Base-by-base conservation (phyloP, 2,888 invertebrate species). In the Trissolcus brochymenae region DNA sequence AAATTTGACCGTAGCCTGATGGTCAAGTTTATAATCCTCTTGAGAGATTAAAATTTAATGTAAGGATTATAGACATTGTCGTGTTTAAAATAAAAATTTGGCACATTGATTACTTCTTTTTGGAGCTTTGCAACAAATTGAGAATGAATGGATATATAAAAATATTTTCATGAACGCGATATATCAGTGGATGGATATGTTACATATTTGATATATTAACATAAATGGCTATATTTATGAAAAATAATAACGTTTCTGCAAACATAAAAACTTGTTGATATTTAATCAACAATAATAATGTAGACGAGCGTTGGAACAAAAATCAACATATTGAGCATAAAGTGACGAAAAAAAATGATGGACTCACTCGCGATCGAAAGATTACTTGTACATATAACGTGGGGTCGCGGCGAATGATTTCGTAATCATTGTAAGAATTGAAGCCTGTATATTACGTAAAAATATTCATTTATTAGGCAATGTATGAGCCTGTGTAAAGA, bases 401-500 rank as follows among this genome's bases (percentile, higher is more conserved):
- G 68, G 66, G 67, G 79, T 83, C 82, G 35, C 35, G 83, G 80
- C 79, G 82, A 83, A 84, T 81, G 81, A 84, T 84, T 82, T 81
- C 81, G 80, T 79, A 81, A 84, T 85, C 81, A 84, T 84, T 78
- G 75, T 83, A 82, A 81, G 83, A 84, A 82, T 81, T 81, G 80
- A 82, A 81, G 82, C 84, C 82, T 85, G 86, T 86, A 86, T 82
- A 86, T 86, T 86, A 83, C 84, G 83, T 83, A 83, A 83, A 62
- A 81, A 79, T 85, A 84, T 85, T 81, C 81, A 84, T 86, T 86
- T 83, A 84, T 85, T 86, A 87, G 84, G 84, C 84, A 84, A 83
- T 86, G 86, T 86, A 86, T 84, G 82, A 85, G 85, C 82, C 85
- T 83, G 84, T 86, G 85, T 87, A 85, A 86, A 86, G 82, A 86